phyloP scores from a whole-genome alignment of 23 tunicate genomes.

The Clavelina lepadiformis region DNA sequence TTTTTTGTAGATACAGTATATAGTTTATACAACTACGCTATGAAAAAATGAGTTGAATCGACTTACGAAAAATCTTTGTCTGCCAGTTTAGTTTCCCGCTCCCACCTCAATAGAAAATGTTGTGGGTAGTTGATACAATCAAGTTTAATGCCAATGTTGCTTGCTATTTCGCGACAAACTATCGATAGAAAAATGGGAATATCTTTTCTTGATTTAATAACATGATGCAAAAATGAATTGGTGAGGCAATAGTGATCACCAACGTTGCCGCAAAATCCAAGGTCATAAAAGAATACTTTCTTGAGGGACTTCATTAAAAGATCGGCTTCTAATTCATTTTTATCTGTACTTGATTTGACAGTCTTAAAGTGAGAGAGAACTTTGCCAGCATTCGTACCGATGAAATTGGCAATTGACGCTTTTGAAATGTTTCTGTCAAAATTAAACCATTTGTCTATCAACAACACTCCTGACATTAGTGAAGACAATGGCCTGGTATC shows the following conservation, averaged over 20 bases:
- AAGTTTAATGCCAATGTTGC: constrained; percentile 13
- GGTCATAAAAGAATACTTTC: constrained; percentile 12
- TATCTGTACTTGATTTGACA: not conserved
- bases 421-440: not conserved
- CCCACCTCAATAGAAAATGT: constrained; percentile 16
- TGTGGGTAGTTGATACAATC: constrained; percentile 23
- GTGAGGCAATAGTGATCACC: constrained; percentile 17
- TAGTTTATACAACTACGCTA: too few species aligned
- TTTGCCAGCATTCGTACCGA: not conserved
- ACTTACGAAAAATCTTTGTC: too few species aligned
- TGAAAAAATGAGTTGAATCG: too few species aligned
- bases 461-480: constrained; percentile 21
- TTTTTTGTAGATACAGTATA: too few species aligned
- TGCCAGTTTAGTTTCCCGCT: too few species aligned
- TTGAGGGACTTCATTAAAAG: too few species aligned
- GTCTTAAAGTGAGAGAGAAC: not conserved
- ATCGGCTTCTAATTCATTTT: too few species aligned
- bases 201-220: constrained; percentile 15
- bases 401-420: not conserved
- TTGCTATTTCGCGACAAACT: constrained; percentile 23
- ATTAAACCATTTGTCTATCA: constrained; percentile 26
- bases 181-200: constrained; percentile 33
- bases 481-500: too few species aligned
- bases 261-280: constrained; percentile 15
- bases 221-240: constrained; percentile 35